phyloP scores from a whole-genome alignment of 1,140 invertebrate species.

The Ostrea edulis region DNA sequence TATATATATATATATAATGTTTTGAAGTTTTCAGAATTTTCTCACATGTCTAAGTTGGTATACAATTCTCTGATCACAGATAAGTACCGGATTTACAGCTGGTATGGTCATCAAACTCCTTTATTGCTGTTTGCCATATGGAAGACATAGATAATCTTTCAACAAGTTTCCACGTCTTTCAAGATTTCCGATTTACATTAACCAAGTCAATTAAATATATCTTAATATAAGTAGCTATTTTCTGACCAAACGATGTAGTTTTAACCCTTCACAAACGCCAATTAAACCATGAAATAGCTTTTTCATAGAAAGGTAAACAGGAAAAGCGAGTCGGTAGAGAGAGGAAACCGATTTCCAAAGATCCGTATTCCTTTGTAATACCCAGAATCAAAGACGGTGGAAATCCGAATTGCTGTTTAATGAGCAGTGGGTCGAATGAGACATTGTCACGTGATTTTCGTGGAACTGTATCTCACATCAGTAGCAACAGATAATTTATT shows the following conservation, averaged over 20 bases:
- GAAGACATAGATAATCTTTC: conserved; percentile 37
- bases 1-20: too few species aligned
- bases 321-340: conserved; percentile 4
- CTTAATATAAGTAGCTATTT: conserved; percentile 40
- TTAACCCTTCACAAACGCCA: conserved; percentile 31
- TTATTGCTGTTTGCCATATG: neutral
- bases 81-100: neutral
- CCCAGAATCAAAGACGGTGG: conserved; percentile 17
- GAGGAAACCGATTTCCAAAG: conserved; percentile 8
- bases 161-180: conserved; percentile 31
- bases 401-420: conserved; percentile 24
- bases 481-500: neutral
- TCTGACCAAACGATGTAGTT: conserved; percentile 34
- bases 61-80: too few species aligned
- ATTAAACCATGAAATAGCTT: conserved; percentile 49
- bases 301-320: conserved; percentile 43
- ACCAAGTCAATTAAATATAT: conserved; percentile 39
- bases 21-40: neutral
- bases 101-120: conserved; percentile 8
- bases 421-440: neutral
- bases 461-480: neutral
- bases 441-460: conserved; percentile 9
- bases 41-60: neutral
- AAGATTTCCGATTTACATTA: conserved; percentile 34
- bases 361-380: conserved; percentile 24